Evolutionary conservation across 1,140 invertebrate genomes (phyloP).

Genomic region (Glomeris maerens): DNA sequence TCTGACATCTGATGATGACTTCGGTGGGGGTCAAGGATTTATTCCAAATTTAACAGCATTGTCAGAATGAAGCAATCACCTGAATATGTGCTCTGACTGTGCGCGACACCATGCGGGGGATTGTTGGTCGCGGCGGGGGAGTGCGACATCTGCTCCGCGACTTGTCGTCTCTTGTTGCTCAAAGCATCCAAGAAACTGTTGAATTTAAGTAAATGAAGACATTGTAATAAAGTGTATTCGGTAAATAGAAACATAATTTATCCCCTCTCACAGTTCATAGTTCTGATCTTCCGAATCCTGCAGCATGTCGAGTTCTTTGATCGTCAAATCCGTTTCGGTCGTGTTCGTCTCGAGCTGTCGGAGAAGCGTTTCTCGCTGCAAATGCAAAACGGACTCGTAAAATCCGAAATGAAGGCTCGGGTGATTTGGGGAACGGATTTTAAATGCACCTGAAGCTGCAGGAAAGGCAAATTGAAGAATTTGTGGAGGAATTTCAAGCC

Average conservation of each 20-base stretch:
- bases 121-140: no score
- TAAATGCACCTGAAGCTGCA: slow-evolving; percentile 59
- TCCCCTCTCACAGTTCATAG: slow-evolving; percentile 54
- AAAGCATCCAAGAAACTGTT: slow-evolving; percentile 53
- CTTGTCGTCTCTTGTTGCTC: slow-evolving; percentile 50
- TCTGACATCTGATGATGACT: background rate
- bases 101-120: background rate
- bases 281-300: slow-evolving; percentile 77
- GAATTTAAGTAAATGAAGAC: background rate
- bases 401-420: background rate
- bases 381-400: slow-evolving; percentile 10
- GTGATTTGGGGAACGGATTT: slow-evolving; percentile 9
- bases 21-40: background rate
- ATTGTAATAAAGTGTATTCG: slow-evolving; percentile 8
- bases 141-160: slow-evolving; percentile 44
- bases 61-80: background rate
- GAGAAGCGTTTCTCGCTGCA: slow-evolving; percentile 58
- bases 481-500: slow-evolving; percentile 86
- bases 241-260: no score
- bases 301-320: slow-evolving; percentile 67
- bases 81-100: slow-evolving; percentile 5
- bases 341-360: slow-evolving; percentile 77
- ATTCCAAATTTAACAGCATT: background rate
- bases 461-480: slow-evolving; percentile 91
- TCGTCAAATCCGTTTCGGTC: slow-evolving; percentile 61